Evolutionary conservation across 2,113 vertebrate species (phyloP), one percentile per base, ranked within the genome.

Genomic region (Pitta sordida): DNA sequence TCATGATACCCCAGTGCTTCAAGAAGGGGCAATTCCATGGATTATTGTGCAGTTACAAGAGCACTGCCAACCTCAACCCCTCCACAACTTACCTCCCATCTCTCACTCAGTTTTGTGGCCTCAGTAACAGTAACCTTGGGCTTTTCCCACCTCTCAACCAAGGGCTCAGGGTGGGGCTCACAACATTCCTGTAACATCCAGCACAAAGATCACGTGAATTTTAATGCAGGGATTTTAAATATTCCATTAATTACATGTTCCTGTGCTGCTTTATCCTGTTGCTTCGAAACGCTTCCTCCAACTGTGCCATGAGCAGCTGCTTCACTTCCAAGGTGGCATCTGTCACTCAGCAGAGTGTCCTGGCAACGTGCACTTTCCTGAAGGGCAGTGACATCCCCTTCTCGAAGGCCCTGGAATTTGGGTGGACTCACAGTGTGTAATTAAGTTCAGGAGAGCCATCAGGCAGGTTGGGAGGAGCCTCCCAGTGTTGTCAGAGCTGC

Each of bases 121-220:
- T 67, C 88, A 48, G 48, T 78, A 94, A 6, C 62, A 79, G 48
- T 75, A 84, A 90, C 69, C 53, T 14, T 65, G 76, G 49, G 82
- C n/a, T 21, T 88, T 81, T 74, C 58, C 92, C 75, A 46, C 74
- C 68, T 81, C 69, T 56, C 48, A 20, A 3, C 13, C 14, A 55
- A 43, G 43, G 77, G 44, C 62, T 70, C 29, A 39, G 83, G 96
- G 96, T n/a, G 97, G 76, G 94, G 29, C 88, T 1, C 4, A 2
- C 80, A 82, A 60, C 78, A 91, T 97, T 96, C 95, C 92, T 93
- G 39, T 32, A 32, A 26, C 20, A 13, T 49, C 41, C 79, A 29
- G 88, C 77, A 9, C 1, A 5, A 8, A 26, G 13, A 59, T 92
- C 82, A 93, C 49, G 18, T 51, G 83, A 23, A 13, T 41, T 83